These are phyloP conservation scores for Cheiracanthium punctorium DNA, from an alignment of 2,888 invertebrate species.

Conservation along the genomic window DNA sequence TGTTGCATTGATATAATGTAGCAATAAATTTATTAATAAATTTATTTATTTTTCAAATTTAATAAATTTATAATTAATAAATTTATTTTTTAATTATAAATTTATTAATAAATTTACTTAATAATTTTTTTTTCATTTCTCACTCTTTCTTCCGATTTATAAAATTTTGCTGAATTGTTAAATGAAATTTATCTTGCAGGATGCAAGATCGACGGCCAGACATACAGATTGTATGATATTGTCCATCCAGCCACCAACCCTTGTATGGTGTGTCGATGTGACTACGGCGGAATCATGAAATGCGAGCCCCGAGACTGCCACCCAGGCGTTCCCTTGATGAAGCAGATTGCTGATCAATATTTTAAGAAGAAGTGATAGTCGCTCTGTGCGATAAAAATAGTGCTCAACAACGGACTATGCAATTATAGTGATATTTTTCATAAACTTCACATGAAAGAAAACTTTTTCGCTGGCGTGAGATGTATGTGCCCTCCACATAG, in stretches of 20 bases:
- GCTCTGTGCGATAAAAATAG: background rate
- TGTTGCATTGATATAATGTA: no score
- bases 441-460: background rate
- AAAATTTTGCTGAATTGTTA: no score
- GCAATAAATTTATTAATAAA: no score
- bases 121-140: background rate
- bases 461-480: no score
- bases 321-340: constrained; percentile 68
- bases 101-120: background rate
- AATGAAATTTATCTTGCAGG: no score
- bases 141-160: no score
- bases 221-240: constrained; percentile 89
- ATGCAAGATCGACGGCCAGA: constrained; percentile 89
- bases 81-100: no score
- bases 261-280: constrained; percentile 96
- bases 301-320: constrained; percentile 87
- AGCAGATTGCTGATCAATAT: background rate
- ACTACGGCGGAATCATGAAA: constrained; percentile 94
- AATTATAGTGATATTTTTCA: background rate
- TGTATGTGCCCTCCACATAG: no score
- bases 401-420: background rate
- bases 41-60: no score
- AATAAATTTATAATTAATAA: no score
- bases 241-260: constrained; percentile 92
- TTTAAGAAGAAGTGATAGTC: background rate